Evolutionary conservation across 2,113 vertebrate genomes (phyloP).

Genomic region (Pomatorhinus ruficollis): DNA sequence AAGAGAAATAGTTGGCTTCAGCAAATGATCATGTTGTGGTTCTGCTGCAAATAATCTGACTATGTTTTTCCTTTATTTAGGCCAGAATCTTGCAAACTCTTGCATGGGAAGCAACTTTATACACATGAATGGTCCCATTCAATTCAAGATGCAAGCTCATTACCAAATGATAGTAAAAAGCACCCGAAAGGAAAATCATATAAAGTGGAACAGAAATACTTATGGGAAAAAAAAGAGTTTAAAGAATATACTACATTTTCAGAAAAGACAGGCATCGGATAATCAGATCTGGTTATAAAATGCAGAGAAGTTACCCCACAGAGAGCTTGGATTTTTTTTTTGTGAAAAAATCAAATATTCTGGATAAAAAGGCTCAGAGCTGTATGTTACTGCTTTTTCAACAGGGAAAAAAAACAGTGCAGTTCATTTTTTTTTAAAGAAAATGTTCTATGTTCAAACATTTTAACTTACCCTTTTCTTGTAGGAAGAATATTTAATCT

Average conservation of each 20-base stretch:
- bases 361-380: not conserved
- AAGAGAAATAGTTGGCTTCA: not conserved
- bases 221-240: not conserved
- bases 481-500: not conserved
- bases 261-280: not conserved
- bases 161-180: not conserved
- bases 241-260: not conserved
- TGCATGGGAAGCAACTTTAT: not conserved
- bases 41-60: not conserved
- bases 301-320: not conserved
- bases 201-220: conserved; percentile 2
- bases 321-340: not conserved
- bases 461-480: not conserved
- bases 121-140: not conserved
- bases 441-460: not conserved
- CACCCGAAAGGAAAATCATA: not conserved
- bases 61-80: not conserved
- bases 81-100: not conserved
- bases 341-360: not conserved
- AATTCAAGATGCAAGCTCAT: not conserved
- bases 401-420: not conserved
- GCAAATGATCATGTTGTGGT: not conserved
- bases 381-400: not conserved
- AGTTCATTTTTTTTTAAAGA: not conserved
- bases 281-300: not conserved